Evolutionary conservation across 2,797 vertebrate species (phyloP), one percentile per base, ranked within the genome.

Genomic region (Gambusia yucatana): DNA sequence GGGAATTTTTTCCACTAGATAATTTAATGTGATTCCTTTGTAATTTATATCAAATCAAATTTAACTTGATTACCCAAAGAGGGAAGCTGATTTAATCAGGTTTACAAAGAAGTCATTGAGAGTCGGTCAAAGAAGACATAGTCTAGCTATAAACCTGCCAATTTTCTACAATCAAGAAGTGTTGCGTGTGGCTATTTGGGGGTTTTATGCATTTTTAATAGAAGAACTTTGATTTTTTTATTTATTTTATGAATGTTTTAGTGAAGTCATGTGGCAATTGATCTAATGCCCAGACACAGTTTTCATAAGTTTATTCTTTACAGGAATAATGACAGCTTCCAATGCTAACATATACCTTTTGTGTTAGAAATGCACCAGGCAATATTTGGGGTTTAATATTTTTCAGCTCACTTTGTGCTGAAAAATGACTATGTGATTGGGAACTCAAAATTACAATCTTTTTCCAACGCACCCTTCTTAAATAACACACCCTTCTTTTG

Each of bases 21-120:
- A 41, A 47, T 57, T n/a, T 46, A 39, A 77, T 39, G 39, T 28
- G 0, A 67, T 67, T 28, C 77, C 82, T 74, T 81, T 44, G 47
- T 74, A 30, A 73, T 73, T 84, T 44, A 41, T 57, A 71, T 72
- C 17, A 43, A 77, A 76, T 86, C 52, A 69, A n/a, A 74, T 67
- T 72, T 71, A 81, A 80, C 52, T 13, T 25, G 8, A 67, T 83
- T 73, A 72, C 14, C 4, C 8, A 57, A 81, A 83, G 63, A 73
- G 20, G 16, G 14, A 72, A 39, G 28, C 55, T 80, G 0, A 84
- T 87, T 85, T 76, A 52, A 80, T 80, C 20, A 78, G 39, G 71
- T 20, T n/a, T 59, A 39, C 20, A 59, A 78, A 16, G 41, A 44
- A 82, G 1, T 2, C 0, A 2, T 1, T 50, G 17, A 65, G 36